phyloP scores from a whole-genome alignment of 2,797 vertebrate species.

The Aotus griseimembra region DNA sequence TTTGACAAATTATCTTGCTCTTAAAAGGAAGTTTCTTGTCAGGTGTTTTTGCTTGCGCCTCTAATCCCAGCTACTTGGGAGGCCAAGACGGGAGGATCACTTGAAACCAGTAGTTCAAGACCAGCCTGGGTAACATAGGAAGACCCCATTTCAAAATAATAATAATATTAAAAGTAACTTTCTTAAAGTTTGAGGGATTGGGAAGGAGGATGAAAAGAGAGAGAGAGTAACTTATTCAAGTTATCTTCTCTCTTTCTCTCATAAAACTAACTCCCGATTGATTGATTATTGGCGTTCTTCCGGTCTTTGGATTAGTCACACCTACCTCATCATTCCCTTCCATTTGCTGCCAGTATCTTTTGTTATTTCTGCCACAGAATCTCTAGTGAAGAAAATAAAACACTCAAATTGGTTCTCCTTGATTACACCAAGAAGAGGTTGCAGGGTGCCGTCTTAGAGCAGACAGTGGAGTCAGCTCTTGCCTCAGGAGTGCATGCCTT shows the following conservation, averaged over 20 bases:
- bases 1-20: not conserved
- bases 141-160: not conserved
- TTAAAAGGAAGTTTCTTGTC: not conserved
- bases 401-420: not conserved
- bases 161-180: not conserved
- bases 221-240: not conserved
- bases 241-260: not conserved
- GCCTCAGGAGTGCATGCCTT: not conserved
- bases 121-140: not conserved
- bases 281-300: not conserved
- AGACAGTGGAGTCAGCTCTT: not conserved
- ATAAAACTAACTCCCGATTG: not conserved
- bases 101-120: not conserved
- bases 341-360: not conserved
- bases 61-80: not conserved
- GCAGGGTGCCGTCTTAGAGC: not conserved
- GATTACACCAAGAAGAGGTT: not conserved
- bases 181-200: not conserved
- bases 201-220: not conserved
- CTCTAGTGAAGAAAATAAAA: not conserved
- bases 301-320: not conserved
- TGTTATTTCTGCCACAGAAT: not conserved
- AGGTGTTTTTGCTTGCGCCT: not conserved
- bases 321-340: not conserved
- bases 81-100: not conserved